These are phyloP conservation scores for Notospermus geniculatus DNA, from an alignment of 1,140 invertebrate genomes.

Conservation along the genomic window DNA sequence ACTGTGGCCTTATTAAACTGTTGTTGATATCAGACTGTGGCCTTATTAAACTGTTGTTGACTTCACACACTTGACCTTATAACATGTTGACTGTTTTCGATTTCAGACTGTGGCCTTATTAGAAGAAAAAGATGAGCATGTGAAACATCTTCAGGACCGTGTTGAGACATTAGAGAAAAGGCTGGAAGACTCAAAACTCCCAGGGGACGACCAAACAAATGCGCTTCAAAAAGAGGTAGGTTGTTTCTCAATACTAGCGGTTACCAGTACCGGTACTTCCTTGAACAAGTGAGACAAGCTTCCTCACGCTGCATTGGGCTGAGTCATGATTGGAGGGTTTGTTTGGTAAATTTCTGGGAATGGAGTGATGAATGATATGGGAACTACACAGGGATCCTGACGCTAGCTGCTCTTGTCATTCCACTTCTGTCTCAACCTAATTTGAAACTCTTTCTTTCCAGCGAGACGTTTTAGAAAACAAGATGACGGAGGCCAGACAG, in stretches of 20 bases:
- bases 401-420: no score
- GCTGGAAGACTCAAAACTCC: constrained; percentile 36
- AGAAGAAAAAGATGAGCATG: constrained; percentile 43
- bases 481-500: constrained; percentile 77
- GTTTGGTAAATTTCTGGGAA: no score
- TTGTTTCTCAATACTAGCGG: no score
- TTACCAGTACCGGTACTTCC: no score
- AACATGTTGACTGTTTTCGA: not conserved
- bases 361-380: no score
- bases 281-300: no score
- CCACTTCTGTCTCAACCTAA: no score
- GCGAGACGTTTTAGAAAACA: constrained; percentile 61
- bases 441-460: constrained; percentile 27
- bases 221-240: constrained; percentile 48
- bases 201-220: constrained; percentile 46
- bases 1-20: no score
- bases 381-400: no score
- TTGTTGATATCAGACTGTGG: no score
- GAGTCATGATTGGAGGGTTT: no score
- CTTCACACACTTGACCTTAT: not conserved
- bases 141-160: constrained; percentile 65
- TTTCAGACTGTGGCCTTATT: constrained; percentile 35
- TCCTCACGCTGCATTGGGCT: no score
- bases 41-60: not conserved
- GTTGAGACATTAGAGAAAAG: constrained; percentile 65